Percentiles rank a stretch among this genome's conserved stretches.
phyloP scores from a whole-genome alignment of 1,140 invertebrate genomes.

The Bombus affinis region DNA sequence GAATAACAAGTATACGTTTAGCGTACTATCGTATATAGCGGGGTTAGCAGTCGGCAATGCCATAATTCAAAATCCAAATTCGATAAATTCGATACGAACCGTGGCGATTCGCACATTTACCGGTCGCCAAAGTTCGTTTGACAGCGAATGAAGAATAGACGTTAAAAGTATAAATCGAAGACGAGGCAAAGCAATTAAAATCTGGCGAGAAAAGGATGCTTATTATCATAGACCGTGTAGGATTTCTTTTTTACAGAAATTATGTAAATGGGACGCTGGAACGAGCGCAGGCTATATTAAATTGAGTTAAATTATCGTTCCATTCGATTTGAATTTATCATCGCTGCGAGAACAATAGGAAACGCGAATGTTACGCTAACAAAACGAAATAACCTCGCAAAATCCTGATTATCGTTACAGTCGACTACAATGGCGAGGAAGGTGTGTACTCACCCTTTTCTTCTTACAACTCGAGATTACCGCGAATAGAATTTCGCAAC shows the following conservation, averaged over 20 bases:
- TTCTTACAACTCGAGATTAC: neutral
- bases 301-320: neutral
- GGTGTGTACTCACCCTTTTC: neutral
- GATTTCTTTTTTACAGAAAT: neutral
- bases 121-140: too few species aligned
- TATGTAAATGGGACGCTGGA: conserved; percentile 9
- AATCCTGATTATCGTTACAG: neutral
- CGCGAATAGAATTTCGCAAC: neutral
- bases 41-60: too few species aligned
- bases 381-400: neutral
- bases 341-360: neutral
- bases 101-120: neutral
- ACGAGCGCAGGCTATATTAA: neutral
- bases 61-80: neutral
- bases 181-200: conserved; percentile 7
- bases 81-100: neutral
- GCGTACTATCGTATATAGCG: too few species aligned
- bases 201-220: neutral
- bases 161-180: neutral
- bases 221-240: too few species aligned
- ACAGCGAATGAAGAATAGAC: too few species aligned
- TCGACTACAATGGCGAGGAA: neutral
- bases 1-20: too few species aligned
- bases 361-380: neutral
- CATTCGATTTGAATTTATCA: neutral